Percentiles rank a stretch among this genome's conserved stretches.
Conservation (phyloP, 2,888 invertebrate genomes). For the Drosophila melanocephala region DNA sequence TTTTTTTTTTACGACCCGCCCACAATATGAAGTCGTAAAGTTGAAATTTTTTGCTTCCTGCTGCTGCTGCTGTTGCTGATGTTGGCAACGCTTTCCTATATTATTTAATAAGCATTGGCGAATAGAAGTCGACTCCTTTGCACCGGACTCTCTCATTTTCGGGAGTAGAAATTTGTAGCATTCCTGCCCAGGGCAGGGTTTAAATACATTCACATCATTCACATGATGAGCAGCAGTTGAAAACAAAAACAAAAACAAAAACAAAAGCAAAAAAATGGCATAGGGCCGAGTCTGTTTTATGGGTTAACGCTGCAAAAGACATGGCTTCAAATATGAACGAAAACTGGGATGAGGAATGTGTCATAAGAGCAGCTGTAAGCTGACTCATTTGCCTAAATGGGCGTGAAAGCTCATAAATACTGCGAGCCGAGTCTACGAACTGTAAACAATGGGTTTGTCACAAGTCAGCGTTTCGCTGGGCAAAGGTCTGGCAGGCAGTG, state of each 20-base stretch:
- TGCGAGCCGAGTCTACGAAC: constrained; percentile 17
- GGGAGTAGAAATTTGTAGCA: constrained; percentile 54
- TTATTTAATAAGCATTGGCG: constrained; percentile 76
- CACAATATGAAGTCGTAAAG: constrained; percentile 82
- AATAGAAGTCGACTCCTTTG: constrained; percentile 22
- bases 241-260: neutral
- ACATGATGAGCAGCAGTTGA: constrained; percentile 28
- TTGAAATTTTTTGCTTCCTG: constrained; percentile 75
- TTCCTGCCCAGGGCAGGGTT: constrained; percentile 26
- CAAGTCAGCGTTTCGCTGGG: neutral
- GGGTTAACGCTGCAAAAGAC: constrained; percentile 39
- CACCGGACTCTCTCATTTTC: constrained; percentile 6
- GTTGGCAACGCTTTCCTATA: constrained; percentile 61
- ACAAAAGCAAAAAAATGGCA: constrained; percentile 10
- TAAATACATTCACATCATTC: constrained; percentile 11
- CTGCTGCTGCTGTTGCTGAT: constrained; percentile 40
- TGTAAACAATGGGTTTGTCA: constrained; percentile 16
- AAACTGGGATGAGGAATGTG: constrained; percentile 44
- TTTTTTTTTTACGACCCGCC: constrained; percentile 80
- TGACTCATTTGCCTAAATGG: constrained; percentile 58
- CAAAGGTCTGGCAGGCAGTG: too few species aligned
- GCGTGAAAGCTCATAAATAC: constrained; percentile 46
- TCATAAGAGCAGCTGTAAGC: constrained; percentile 56
- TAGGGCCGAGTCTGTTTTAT: constrained; percentile 60
- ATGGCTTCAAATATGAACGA: constrained; percentile 38